Evolutionary conservation across 2,113 vertebrate genomes (phyloP), one percentile per base, ranked within the genome.

Genomic region (Sarotherodon lohbergeri): DNA sequence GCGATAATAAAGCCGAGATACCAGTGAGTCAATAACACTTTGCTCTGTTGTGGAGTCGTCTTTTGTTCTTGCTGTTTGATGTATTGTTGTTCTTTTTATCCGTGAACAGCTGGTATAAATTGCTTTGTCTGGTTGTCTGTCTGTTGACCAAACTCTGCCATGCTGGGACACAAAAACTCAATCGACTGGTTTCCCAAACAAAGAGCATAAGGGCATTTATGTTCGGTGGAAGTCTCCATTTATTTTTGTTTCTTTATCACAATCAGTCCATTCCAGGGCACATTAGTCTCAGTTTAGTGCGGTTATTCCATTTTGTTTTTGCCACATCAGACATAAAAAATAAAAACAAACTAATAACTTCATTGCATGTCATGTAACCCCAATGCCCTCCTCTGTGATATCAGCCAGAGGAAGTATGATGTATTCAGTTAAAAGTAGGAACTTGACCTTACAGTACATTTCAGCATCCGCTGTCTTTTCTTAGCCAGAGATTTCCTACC

Each of bases 31-130:
- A 41, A 59, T 54, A 80, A 57, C n/a, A 57, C 61, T 56, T 66
- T 86, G n/a, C 61, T 90, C 46, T 54, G 39, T 41, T 63, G 80
- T 56, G 57, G 46, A 46, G 16, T 54, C 43, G 10, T 78, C 73
- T 78, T 78, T 78, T 78, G 73, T 78, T 78, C 50, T 34, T 16
- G 39, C 87, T 76, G 86, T 86, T 90, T 90, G 90, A 90, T 87
- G 90, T 79, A 85, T 83, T 83, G 34, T 81, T 85, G 55, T 46
- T 71, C 68, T 59, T 87, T 89, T 85, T 46, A 82, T 84, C 83
- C 34, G 24, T 29, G 43, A 88, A 55, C 90, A 88, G 84, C 86
- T 84, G 83, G 10, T 88, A 57, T 6, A 55, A 83, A 55, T 59
- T 24, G 32, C 12, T 86, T 91, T 91, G 86, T 93, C 66, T 61